These are phyloP conservation scores for Cossypha caffra DNA, from an alignment of 2,797 vertebrate species.

Conservation along the genomic window DNA sequence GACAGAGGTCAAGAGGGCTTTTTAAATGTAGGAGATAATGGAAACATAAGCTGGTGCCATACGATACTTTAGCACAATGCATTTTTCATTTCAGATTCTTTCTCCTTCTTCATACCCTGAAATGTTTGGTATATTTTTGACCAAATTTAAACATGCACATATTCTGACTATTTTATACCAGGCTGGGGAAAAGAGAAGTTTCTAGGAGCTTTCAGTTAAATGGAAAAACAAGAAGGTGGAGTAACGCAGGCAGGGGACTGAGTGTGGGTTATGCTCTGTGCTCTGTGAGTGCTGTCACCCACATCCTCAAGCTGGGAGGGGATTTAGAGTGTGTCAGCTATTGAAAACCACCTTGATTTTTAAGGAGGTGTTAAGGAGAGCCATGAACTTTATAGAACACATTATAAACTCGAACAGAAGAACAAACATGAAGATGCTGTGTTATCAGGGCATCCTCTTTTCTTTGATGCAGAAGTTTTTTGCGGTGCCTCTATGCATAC, in stretches of 20 bases:
- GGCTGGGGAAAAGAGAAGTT: background rate
- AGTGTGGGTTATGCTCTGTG: background rate
- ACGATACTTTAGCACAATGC: background rate
- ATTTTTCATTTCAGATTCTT: background rate
- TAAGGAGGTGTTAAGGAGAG: background rate
- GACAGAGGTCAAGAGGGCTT: background rate
- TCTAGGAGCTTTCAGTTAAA: background rate
- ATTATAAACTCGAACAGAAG: background rate
- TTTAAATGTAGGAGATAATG: background rate
- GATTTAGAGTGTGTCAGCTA: accelerated
- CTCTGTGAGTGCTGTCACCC: background rate
- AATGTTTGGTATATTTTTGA: background rate
- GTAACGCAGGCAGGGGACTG: accelerated
- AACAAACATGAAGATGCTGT: background rate
- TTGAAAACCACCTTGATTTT: background rate
- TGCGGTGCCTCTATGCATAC: background rate
- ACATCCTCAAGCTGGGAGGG: background rate
- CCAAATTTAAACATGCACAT: background rate
- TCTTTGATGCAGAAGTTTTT: background rate
- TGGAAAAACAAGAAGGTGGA: background rate
- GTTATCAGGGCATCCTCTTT: background rate
- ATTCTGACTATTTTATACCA: background rate
- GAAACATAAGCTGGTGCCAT: background rate
- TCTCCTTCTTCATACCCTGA: background rate
- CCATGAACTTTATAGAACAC: background rate